Conservation (phyloP, 2,888 invertebrate species). For the Coenonympha arcania region DNA sequence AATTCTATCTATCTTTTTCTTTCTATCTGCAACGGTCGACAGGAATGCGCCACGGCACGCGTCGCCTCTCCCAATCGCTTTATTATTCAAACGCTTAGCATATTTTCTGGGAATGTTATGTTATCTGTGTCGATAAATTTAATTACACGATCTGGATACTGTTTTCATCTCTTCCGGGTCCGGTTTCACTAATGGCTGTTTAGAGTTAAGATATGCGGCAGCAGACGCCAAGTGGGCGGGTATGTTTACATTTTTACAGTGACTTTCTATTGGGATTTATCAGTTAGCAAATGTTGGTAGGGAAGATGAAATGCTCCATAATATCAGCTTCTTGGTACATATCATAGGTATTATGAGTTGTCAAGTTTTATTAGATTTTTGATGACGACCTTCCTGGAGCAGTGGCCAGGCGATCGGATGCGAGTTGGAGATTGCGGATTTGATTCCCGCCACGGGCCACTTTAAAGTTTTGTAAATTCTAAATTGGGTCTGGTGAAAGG, state of each 20-base stretch:
- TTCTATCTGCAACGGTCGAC: background rate
- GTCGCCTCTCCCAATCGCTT: constrained; percentile 58
- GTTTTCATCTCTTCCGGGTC: constrained; percentile 54
- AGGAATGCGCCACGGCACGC: constrained; percentile 49
- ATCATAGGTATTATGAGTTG: too few species aligned
- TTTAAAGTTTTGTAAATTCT: too few species aligned
- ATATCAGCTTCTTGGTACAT: too few species aligned
- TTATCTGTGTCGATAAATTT: constrained; percentile 54
- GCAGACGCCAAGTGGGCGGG: constrained; percentile 52
- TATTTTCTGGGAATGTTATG: constrained; percentile 51
- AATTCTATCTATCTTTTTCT: background rate
- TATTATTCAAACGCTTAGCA: constrained; percentile 58
- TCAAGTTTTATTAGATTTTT: background rate
- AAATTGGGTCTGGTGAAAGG: too few species aligned
- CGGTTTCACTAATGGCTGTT: constrained; percentile 41
- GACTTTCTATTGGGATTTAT: constrained; percentile 34
- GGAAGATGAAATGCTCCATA: too few species aligned
- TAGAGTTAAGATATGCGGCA: constrained; percentile 49
- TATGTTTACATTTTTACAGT: constrained; percentile 34
- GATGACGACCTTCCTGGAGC: too few species aligned
- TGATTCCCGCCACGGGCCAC: too few species aligned
- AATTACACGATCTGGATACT: constrained; percentile 55
- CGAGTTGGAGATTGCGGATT: too few species aligned
- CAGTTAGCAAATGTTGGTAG: too few species aligned
- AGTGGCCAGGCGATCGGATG: too few species aligned